phyloP scores from a whole-genome alignment of 53 echinoderm and acorn worm genomes.

The Echinometra lucunter region DNA sequence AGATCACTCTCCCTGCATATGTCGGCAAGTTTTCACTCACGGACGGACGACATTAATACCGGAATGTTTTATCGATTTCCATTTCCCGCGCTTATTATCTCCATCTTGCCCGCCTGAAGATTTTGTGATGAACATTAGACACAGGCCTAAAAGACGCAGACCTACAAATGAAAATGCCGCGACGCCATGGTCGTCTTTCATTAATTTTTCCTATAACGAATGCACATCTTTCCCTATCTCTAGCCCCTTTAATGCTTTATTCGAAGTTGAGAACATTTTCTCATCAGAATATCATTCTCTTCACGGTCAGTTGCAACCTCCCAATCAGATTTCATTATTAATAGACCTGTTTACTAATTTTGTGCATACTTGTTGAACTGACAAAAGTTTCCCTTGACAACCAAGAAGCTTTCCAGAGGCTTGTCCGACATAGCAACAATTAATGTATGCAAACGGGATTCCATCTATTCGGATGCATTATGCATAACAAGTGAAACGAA shows the following conservation, averaged over 20 bases:
- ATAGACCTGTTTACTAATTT: too few species aligned
- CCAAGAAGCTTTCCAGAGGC: too few species aligned
- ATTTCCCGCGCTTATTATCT: conserved; percentile 5
- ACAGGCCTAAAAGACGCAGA: not conserved
- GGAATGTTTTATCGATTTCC: not conserved
- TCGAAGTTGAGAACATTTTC: too few species aligned
- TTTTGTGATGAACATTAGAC: not conserved
- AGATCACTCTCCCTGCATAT: not conserved
- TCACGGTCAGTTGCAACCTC: too few species aligned
- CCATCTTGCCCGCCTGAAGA: not conserved
- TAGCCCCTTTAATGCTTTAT: not conserved
- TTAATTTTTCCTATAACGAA: not conserved
- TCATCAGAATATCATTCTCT: too few species aligned
- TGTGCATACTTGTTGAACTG: too few species aligned
- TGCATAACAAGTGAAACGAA: too few species aligned
- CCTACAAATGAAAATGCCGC: not conserved
- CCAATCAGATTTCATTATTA: too few species aligned
- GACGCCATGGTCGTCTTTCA: not conserved
- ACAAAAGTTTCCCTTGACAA: too few species aligned
- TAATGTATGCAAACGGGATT: too few species aligned
- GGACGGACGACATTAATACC: conserved; percentile 15
- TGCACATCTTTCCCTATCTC: not conserved
- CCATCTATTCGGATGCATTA: too few species aligned
- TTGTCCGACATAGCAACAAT: too few species aligned
- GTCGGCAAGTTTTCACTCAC: not conserved